Evolutionary conservation across 2,797 vertebrate genomes (phyloP).

Genomic region (Coregonus ussuriensis): DNA sequence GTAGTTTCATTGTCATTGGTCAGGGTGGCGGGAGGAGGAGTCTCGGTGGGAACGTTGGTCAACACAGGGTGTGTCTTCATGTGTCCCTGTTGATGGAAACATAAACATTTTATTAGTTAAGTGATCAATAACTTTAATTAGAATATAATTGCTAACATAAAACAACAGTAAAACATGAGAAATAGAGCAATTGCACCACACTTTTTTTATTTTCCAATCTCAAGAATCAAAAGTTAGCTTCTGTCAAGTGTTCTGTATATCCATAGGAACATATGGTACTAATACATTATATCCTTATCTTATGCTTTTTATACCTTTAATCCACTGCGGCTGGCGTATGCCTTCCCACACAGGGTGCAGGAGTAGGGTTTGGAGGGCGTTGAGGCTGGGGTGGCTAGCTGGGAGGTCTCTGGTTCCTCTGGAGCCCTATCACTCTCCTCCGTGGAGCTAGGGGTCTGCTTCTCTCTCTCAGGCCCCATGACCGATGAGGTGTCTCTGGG

Average conservation of each 20-base stretch:
- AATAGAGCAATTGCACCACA: not conserved
- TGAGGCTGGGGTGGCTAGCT: conserved; percentile 26
- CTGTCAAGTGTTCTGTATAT: not conserved
- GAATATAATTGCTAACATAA: not conserved
- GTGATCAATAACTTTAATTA: not conserved
- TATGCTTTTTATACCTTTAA: conserved; percentile 72
- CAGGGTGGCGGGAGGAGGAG: conserved; percentile 55
- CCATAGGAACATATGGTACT: too few relatives aligned
- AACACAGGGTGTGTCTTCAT: conserved; percentile 78
- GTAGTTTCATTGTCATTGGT: conserved; percentile 62
- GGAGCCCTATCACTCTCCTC: conserved; percentile 53
- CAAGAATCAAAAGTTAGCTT: not conserved
- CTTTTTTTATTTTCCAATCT: not conserved
- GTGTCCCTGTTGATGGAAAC: conserved; percentile 73
- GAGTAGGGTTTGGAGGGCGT: conserved; percentile 76
- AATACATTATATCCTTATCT: not conserved
- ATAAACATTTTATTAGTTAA: conserved; percentile 13
- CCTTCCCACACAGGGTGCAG: conserved; percentile 82
- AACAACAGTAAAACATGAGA: not conserved
- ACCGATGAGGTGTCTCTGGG: conserved; percentile 32
- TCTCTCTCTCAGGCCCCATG: conserved; percentile 49
- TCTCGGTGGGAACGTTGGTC: conserved; percentile 60
- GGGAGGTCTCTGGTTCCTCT: conserved; percentile 43
- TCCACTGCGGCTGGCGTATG: conserved; percentile 82
- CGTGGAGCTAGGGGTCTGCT: conserved; percentile 36